A percentile compares a stretch with the other conserved stretches of the same genome.
Conservation (phyloP, 2,888 invertebrate genomes). For the Bibio marci region DNA sequence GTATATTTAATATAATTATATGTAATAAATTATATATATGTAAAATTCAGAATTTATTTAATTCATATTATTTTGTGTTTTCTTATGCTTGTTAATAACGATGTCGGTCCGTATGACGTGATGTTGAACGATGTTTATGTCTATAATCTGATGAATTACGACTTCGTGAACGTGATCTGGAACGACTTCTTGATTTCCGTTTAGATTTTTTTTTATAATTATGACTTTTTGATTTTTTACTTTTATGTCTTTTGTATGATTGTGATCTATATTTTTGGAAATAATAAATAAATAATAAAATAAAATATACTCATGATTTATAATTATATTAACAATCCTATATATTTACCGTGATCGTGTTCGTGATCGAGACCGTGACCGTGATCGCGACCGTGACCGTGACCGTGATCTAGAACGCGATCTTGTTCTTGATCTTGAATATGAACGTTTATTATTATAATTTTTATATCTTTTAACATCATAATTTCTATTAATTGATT, state of each 20-base stretch:
- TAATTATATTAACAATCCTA: background rate
- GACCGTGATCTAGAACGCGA: background rate
- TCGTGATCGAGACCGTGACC: background rate
- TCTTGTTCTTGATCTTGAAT: too few relatives aligned
- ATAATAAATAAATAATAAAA: background rate
- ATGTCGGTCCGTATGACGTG: too few relatives aligned
- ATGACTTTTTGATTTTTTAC: constrained; percentile 16
- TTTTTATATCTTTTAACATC: too few relatives aligned
- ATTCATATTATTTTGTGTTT: too few relatives aligned
- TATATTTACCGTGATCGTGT: background rate
- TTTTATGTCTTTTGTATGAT: constrained; percentile 10
- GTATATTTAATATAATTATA: too few relatives aligned
- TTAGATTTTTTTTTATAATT: constrained; percentile 17
- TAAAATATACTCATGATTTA: background rate
- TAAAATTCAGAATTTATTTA: too few relatives aligned
- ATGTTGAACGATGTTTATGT: background rate
- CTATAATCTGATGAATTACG: background rate
- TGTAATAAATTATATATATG: too few relatives aligned
- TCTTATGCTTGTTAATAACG: too few relatives aligned
- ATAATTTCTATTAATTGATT: too few relatives aligned
- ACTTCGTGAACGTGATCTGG: background rate
- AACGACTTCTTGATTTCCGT: constrained; percentile 12
- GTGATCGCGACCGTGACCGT: too few relatives aligned
- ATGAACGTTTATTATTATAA: too few relatives aligned
- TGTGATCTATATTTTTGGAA: constrained; percentile 7